Conservation (phyloP, 2,888 invertebrate species). For the Oscheius sp. region DNA sequence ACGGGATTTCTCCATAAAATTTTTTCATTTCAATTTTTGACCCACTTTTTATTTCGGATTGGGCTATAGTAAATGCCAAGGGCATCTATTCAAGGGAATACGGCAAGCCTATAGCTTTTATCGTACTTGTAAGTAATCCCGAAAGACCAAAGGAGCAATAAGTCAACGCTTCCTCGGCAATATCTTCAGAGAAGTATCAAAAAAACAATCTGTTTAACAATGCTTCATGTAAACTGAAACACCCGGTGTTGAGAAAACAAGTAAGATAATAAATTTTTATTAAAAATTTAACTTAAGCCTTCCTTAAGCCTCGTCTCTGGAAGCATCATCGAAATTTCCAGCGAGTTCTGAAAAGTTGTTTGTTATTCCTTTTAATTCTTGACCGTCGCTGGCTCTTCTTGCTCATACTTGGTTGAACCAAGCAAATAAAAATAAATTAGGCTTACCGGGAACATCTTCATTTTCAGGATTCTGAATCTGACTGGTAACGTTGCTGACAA, state of each 20-base stretch:
- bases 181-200: constrained; percentile 16
- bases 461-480: constrained; percentile 65
- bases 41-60: too few species aligned
- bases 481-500: constrained; percentile 71
- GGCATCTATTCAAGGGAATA: too few species aligned
- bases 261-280: constrained; percentile 24
- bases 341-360: constrained; percentile 81
- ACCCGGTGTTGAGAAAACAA: constrained; percentile 32
- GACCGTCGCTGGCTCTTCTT: not conserved
- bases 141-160: not conserved
- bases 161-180: constrained; percentile 21
- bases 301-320: constrained; percentile 65
- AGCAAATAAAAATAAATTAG: not conserved
- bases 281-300: constrained; percentile 42
- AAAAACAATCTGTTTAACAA: constrained; percentile 13
- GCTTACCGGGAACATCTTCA: constrained; percentile 70
- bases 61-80: too few species aligned
- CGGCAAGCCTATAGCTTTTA: too few species aligned
- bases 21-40: too few species aligned
- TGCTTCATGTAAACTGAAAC: not conserved
- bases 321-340: constrained; percentile 95
- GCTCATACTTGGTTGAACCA: not conserved
- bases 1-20: too few species aligned
- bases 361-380: too few species aligned
- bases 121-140: too few species aligned